phyloP scores from a whole-genome alignment of 2,888 invertebrate genomes.

The Agrilus cyanescens region DNA sequence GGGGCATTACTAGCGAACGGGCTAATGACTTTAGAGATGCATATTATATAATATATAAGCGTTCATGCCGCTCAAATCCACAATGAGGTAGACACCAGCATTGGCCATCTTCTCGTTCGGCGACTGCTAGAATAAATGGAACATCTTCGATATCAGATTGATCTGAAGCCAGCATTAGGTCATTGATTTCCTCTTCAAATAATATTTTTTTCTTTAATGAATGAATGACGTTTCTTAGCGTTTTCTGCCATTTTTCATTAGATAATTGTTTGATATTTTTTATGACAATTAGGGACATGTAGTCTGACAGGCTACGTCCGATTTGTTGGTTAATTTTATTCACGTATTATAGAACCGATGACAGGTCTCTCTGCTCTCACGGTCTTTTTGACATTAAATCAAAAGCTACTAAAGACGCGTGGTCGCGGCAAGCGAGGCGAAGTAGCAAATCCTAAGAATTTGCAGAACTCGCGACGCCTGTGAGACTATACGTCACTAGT shows the following conservation, averaged over 20 bases:
- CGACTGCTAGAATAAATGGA: no score
- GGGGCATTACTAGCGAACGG: slow-evolving; percentile 7
- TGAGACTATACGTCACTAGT: background rate
- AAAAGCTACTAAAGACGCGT: slow-evolving; percentile 12
- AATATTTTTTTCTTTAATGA: no score
- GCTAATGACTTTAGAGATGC: slow-evolving; percentile 4
- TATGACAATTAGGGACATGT: no score
- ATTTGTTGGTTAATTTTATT: background rate
- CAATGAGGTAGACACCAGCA: no score
- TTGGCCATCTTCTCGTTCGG: no score
- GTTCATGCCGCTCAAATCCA: background rate
- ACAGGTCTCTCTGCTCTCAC: slow-evolving; percentile 12
- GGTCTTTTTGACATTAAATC: slow-evolving; percentile 16
- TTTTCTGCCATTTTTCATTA: no score
- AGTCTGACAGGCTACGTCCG: slow-evolving; percentile 13
- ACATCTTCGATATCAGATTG: no score
- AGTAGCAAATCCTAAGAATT: slow-evolving; percentile 8
- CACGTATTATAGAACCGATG: slow-evolving; percentile 9
- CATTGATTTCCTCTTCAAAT: no score
- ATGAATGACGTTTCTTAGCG: no score
- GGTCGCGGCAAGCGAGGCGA: slow-evolving; percentile 14
- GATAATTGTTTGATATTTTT: no score
- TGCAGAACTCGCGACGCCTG: background rate
- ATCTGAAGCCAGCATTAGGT: no score
- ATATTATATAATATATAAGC: background rate